Evolutionary conservation across 2,113 vertebrate species (phyloP).

Genomic region (Phylloscopus whistleri): DNA sequence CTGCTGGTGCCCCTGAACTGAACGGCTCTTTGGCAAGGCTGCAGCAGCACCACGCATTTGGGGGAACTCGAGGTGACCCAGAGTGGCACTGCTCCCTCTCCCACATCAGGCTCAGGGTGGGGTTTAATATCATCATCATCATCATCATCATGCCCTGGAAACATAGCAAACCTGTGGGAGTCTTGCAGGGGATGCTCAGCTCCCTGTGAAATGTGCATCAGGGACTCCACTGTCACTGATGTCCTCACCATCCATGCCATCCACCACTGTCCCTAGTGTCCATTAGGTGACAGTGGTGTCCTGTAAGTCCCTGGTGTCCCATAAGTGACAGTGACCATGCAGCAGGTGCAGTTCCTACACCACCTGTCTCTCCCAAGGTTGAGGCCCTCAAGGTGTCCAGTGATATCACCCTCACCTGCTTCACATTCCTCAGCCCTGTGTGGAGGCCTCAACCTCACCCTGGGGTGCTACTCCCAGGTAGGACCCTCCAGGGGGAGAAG

Average conservation of each 20-base stretch:
- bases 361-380: neutral
- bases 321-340: neutral
- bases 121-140: neutral
- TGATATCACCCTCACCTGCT: neutral
- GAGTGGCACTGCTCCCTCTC: neutral
- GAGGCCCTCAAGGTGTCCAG: neutral
- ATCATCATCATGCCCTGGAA: neutral
- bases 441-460: neutral
- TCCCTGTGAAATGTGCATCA: neutral
- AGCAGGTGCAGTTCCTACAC: neutral
- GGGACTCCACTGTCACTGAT: neutral
- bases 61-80: fast-evolving
- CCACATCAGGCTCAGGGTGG: neutral
- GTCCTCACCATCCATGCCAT: neutral
- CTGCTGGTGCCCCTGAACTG: neutral
- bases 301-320: neutral
- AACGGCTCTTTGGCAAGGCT: neutral
- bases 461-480: neutral
- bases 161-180: neutral
- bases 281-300: neutral
- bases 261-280: neutral
- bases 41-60: neutral
- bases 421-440: neutral
- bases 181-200: neutral
- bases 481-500: neutral